Evolutionary conservation across 30 jellyfish, hydroid and myxozoan species (phyloP).

Genomic region (Aurelia aurita): DNA sequence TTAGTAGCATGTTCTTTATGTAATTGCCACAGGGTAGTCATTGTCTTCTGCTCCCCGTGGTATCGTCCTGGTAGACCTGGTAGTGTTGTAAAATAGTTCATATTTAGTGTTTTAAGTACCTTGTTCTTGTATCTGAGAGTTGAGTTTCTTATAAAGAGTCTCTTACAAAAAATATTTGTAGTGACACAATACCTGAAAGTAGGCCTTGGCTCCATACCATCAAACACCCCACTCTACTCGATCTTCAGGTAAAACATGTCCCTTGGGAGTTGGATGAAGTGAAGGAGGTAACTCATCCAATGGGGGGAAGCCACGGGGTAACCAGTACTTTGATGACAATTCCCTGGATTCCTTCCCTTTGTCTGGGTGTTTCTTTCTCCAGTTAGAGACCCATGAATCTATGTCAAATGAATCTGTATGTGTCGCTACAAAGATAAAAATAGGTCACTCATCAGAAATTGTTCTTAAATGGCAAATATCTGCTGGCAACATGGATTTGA

Average conservation of each 20-base stretch:
- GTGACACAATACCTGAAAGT: too few relatives aligned
- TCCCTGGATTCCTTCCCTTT: slow-evolving; percentile 26
- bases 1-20: too few relatives aligned
- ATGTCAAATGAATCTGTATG: slow-evolving; percentile 23
- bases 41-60: too few relatives aligned
- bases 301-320: slow-evolving; percentile 95
- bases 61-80: too few relatives aligned
- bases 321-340: slow-evolving; percentile 58
- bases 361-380: slow-evolving; percentile 74
- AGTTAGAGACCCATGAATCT: slow-evolving; percentile 80
- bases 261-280: slow-evolving; percentile 72
- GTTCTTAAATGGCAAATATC: too few relatives aligned
- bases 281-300: slow-evolving; percentile 87
- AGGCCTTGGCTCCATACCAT: slow-evolving; percentile 45
- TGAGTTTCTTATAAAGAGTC: too few relatives aligned
- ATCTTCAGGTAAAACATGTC: background rate
- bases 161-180: too few relatives aligned
- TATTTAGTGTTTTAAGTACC: too few relatives aligned
- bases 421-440: too few relatives aligned
- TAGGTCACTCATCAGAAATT: background rate
- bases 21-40: too few relatives aligned
- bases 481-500: background rate
- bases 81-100: too few relatives aligned
- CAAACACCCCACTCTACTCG: background rate
- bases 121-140: too few relatives aligned